phyloP scores from a whole-genome alignment of 2,113 vertebrate genomes.

The Apodemus speciosus region DNA sequence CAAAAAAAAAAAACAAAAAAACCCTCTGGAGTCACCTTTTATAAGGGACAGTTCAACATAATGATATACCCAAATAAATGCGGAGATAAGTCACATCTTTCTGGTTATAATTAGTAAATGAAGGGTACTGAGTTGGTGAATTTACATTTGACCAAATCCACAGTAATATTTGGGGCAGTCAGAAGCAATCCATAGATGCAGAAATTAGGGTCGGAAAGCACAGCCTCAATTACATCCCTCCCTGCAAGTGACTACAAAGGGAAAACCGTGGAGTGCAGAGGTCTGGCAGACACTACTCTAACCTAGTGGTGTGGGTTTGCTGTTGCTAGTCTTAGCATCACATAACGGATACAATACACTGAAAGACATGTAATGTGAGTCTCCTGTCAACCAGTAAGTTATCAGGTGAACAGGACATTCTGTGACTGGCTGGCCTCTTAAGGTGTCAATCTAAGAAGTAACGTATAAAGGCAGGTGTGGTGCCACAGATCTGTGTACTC shows the following conservation, averaged over 20 bases:
- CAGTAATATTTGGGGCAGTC: neutral
- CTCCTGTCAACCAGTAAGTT: neutral
- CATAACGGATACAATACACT: neutral
- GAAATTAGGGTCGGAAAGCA: conserved; percentile 43
- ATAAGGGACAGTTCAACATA: neutral
- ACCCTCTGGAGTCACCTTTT: neutral
- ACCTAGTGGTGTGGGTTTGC: conserved; percentile 7
- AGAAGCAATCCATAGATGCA: conserved; percentile 40
- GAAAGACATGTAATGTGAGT: neutral
- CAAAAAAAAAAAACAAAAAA: neutral
- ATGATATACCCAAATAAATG: neutral
- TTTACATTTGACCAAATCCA: conserved; percentile 25
- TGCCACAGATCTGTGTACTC: neutral
- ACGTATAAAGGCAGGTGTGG: neutral
- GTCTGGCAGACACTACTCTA: conserved; percentile 14
- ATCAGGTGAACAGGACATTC: neutral
- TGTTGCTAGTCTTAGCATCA: neutral
- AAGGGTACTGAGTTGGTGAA: conserved; percentile 13
- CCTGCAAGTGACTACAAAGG: conserved; percentile 38
- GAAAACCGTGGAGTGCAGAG: conserved; percentile 30
- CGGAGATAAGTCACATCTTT: neutral
- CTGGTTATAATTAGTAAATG: conserved; percentile 34
- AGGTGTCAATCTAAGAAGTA: conserved; percentile 6
- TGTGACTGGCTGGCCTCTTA: neutral
- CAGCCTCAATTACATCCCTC: neutral